A percentile compares a stretch with the other conserved stretches of the same genome.
Evolutionary conservation across 2,797 vertebrate genomes (phyloP).

Genomic region (Diplodus sargus): DNA sequence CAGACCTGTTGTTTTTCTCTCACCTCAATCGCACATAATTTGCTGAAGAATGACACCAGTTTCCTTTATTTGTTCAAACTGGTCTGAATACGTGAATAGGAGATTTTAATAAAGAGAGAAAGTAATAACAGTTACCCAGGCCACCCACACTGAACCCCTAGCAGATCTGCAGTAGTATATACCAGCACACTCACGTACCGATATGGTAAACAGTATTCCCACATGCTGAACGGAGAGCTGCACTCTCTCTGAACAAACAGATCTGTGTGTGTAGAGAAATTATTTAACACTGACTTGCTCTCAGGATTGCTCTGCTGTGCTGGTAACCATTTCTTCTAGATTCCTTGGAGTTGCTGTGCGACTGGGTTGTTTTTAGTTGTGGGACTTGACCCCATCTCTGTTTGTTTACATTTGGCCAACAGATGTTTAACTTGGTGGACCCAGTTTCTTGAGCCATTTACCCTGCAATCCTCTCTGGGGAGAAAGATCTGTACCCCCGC

Average conservation of each 20-base stretch:
- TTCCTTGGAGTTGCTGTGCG: slow-evolving; percentile 47
- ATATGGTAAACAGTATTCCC: slow-evolving; percentile 58
- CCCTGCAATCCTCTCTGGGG: slow-evolving; percentile 64
- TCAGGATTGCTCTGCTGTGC: slow-evolving; percentile 23
- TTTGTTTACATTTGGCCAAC: slow-evolving; percentile 73
- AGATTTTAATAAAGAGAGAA: slow-evolving; percentile 65
- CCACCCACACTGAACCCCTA: slow-evolving; percentile 60
- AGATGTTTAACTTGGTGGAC: slow-evolving; percentile 76
- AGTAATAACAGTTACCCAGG: slow-evolving; percentile 61
- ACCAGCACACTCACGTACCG: slow-evolving; percentile 50
- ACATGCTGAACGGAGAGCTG: slow-evolving; percentile 32
- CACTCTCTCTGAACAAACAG: slow-evolving; percentile 27
- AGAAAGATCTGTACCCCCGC: slow-evolving; percentile 54
- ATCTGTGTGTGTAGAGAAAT: slow-evolving; percentile 31
- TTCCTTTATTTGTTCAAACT: slow-evolving; percentile 47
- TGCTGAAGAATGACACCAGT: slow-evolving; percentile 26
- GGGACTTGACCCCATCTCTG: slow-evolving; percentile 68
- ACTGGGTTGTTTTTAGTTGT: slow-evolving; percentile 73
- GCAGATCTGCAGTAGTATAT: slow-evolving; percentile 47
- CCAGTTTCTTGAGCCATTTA: slow-evolving; percentile 71
- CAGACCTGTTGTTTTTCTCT: slow-evolving; percentile 14
- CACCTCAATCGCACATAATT: slow-evolving; percentile 9
- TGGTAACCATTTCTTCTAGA: slow-evolving; percentile 46
- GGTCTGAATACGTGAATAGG: slow-evolving; percentile 44
- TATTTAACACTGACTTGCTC: slow-evolving; percentile 20